These are phyloP conservation scores for Eudemis profundana DNA, from an alignment of 2,888 invertebrate species.

Conservation along the genomic window DNA sequence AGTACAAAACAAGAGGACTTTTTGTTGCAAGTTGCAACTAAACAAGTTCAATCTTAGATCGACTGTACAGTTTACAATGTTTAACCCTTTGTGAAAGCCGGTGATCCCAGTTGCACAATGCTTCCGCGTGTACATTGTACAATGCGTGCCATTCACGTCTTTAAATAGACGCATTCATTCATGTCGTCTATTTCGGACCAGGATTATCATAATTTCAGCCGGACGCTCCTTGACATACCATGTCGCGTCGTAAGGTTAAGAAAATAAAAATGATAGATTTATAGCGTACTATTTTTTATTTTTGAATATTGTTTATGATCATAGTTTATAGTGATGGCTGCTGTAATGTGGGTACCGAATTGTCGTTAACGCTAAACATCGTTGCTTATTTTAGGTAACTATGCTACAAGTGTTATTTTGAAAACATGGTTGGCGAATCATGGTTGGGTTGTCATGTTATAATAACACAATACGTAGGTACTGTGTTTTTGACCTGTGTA, in stretches of 20 bases:
- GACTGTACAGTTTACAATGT: neutral
- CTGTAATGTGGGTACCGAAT: constrained; percentile 3
- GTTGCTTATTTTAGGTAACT: neutral
- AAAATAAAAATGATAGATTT: constrained; percentile 26
- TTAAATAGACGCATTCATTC: constrained; percentile 43
- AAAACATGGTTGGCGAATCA: neutral
- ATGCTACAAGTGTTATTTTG: constrained; percentile 12
- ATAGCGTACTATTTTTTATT: constrained; percentile 17
- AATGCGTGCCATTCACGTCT: constrained; percentile 41
- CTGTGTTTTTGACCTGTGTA: neutral
- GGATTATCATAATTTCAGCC: constrained; percentile 42
- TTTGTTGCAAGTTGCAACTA: neutral
- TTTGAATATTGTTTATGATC: constrained; percentile 11
- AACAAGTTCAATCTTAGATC: neutral
- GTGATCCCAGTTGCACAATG: constrained; percentile 19
- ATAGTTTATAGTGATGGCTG: neutral
- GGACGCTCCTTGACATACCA: constrained; percentile 42
- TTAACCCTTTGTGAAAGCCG: constrained; percentile 16
- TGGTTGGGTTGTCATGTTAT: neutral
- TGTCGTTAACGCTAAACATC: neutral
- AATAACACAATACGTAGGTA: constrained; percentile 4
- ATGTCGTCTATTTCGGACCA: constrained; percentile 36
- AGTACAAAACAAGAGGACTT: too few relatives aligned
- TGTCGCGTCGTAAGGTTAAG: constrained; percentile 29
- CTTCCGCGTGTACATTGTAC: constrained; percentile 41